Evolutionary conservation across 2,797 vertebrate genomes (phyloP).

Genomic region (Anguilla marmorata): DNA sequence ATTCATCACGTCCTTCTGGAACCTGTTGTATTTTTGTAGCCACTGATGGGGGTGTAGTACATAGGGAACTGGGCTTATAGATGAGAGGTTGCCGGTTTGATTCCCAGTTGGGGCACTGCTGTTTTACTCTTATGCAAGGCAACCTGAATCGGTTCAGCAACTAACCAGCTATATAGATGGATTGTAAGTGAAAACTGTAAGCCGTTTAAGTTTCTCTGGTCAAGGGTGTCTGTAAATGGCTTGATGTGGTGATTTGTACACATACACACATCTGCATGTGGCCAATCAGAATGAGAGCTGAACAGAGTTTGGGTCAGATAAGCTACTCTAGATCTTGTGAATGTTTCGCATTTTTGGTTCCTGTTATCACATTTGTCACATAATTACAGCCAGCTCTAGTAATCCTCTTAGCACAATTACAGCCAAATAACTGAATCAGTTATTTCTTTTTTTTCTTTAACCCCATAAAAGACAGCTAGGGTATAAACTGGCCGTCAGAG

Average conservation of each 20-base stretch:
- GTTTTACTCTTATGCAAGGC: not conserved
- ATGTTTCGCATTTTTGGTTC: not conserved
- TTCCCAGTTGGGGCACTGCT: no score
- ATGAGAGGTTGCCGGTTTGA: not conserved
- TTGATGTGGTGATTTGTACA: not conserved
- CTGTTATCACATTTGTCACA: constrained; percentile 30
- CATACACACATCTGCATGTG: not conserved
- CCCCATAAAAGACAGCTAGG: not conserved
- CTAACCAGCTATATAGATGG: not conserved
- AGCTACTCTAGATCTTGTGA: not conserved
- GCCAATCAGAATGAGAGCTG: not conserved
- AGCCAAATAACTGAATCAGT: constrained; percentile 35
- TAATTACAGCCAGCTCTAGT: constrained; percentile 9
- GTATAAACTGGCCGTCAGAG: not conserved
- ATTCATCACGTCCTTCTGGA: not conserved
- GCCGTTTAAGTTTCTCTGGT: not conserved
- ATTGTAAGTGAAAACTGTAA: not conserved
- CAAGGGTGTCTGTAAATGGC: not conserved
- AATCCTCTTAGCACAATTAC: constrained; percentile 50
- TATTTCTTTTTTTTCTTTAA: constrained; percentile 30
- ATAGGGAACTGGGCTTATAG: not conserved
- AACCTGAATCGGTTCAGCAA: not conserved
- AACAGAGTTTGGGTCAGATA: not conserved
- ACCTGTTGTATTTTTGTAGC: not conserved
- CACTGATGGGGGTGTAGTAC: not conserved